Evolutionary conservation across 2,113 vertebrate genomes (phyloP).

Genomic region (Dipodomys ordii): DNA sequence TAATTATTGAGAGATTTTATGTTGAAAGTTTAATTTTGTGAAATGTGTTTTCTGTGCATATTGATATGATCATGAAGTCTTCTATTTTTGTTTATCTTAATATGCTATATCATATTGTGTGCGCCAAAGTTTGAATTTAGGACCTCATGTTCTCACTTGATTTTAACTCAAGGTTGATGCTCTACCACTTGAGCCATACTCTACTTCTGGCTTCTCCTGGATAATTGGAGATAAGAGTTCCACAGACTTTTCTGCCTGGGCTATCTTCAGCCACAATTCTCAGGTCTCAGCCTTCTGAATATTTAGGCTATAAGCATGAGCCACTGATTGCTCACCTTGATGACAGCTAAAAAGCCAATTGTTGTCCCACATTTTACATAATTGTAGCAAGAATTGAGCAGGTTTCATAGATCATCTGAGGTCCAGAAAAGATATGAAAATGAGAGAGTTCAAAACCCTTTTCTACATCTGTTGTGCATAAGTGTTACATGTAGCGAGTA

Average conservation of each 20-base stretch:
- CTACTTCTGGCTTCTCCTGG: too few species aligned
- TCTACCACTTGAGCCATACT: too few species aligned
- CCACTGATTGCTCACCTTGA: not conserved
- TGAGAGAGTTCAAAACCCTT: not conserved
- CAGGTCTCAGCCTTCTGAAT: too few species aligned
- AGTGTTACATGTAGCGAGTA: not conserved
- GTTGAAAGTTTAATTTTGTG: not conserved
- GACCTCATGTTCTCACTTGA: too few species aligned
- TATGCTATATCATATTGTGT: not conserved
- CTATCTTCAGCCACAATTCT: too few species aligned
- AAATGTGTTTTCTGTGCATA: not conserved
- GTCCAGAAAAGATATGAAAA: not conserved
- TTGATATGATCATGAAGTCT: not conserved
- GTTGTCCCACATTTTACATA: not conserved
- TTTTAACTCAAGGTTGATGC: too few species aligned
- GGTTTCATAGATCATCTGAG: not conserved
- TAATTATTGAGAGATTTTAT: not conserved
- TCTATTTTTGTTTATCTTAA: not conserved
- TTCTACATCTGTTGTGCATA: rapidly evolving
- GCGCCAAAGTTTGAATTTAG: too few species aligned
- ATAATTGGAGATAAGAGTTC: too few species aligned
- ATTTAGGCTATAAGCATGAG: too few species aligned
- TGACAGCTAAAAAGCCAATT: not conserved
- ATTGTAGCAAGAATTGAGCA: not conserved
- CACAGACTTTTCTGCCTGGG: too few species aligned